Conservation (phyloP, 2,888 invertebrate species). For the Drosophila percnosoma region DNA sequence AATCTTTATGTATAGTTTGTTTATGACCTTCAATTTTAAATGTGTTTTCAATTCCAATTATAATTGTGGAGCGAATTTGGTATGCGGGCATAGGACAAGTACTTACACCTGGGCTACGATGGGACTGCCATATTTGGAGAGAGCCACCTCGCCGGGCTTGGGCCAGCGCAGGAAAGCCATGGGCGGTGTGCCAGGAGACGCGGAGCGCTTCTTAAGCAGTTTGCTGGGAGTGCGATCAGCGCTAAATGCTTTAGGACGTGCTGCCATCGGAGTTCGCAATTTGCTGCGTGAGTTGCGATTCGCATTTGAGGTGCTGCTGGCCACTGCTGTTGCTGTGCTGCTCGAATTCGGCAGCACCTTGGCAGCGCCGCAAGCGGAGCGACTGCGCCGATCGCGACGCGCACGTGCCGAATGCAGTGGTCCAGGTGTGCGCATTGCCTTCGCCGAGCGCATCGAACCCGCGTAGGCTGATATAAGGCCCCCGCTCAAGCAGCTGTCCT, state of each 20-base stretch:
- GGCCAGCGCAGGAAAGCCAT: conserved; percentile 84
- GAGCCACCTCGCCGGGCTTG: conserved; percentile 83
- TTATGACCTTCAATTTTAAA: background rate
- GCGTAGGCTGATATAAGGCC: conserved; percentile 43
- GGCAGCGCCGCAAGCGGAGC: conserved; percentile 77
- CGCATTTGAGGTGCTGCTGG: conserved; percentile 3
- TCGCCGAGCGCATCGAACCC: conserved; percentile 49
- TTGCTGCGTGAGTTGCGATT: conserved; percentile 77
- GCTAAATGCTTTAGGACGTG: conserved; percentile 82
- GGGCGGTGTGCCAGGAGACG: conserved; percentile 70
- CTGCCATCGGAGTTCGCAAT: conserved; percentile 80
- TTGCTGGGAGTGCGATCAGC: conserved; percentile 80
- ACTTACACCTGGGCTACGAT: conserved; percentile 83
- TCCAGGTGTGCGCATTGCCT: conserved; percentile 77
- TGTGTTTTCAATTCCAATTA: background rate
- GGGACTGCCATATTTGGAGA: conserved; percentile 84
- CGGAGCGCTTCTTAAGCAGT: conserved; percentile 17
- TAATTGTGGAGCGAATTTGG: background rate
- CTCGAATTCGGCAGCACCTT: conserved; percentile 19
- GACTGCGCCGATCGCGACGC: conserved; percentile 82
- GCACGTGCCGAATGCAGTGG: conserved; percentile 83
- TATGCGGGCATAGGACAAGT: background rate
- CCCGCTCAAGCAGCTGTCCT: conserved; percentile 80
- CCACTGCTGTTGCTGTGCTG: conserved; percentile 36
- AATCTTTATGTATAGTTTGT: background rate